Conservation (phyloP, 1,140 invertebrate genomes). For the Sitodiplosis mosellana region DNA sequence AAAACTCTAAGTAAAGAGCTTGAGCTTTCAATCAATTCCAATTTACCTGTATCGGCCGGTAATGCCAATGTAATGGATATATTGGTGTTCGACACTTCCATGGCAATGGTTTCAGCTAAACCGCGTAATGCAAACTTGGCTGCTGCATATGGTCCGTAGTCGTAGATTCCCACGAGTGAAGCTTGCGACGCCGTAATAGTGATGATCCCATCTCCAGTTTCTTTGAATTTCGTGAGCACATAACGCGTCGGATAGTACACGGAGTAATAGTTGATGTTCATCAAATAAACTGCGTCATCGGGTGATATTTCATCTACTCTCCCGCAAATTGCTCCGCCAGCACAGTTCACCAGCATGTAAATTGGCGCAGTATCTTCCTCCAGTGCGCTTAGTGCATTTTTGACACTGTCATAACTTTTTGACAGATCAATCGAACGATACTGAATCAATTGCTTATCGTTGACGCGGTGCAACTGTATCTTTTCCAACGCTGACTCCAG, state of each 20-base stretch:
- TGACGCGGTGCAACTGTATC: constrained; percentile 6
- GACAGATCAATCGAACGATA: constrained; percentile 56
- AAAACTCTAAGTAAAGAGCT: too few species aligned
- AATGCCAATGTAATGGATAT: constrained; percentile 72
- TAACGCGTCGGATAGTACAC: constrained; percentile 50
- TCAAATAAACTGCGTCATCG: constrained; percentile 48
- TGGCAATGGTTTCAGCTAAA: constrained; percentile 78
- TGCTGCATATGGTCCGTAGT: constrained; percentile 76
- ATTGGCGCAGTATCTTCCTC: constrained; percentile 38
- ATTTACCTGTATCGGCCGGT: constrained; percentile 98
- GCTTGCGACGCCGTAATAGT: constrained; percentile 81
- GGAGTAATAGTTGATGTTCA: constrained; percentile 53
- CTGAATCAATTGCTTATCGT: constrained; percentile 42
- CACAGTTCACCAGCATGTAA: constrained; percentile 82
- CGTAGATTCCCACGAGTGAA: constrained; percentile 64
- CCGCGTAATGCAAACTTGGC: constrained; percentile 91
- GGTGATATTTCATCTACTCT: constrained; percentile 64
- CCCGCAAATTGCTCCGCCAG: constrained; percentile 61
- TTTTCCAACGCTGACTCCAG: constrained; percentile 25
- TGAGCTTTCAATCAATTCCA: constrained; percentile 72
- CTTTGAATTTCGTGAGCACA: constrained; percentile 50
- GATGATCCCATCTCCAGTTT: constrained; percentile 49
- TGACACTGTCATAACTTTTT: constrained; percentile 38
- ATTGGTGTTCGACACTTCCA: constrained; percentile 74
- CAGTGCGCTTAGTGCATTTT: constrained; percentile 36